phyloP scores from a whole-genome alignment of 2,113 vertebrate genomes.

The Mastomys natalensis region DNA sequence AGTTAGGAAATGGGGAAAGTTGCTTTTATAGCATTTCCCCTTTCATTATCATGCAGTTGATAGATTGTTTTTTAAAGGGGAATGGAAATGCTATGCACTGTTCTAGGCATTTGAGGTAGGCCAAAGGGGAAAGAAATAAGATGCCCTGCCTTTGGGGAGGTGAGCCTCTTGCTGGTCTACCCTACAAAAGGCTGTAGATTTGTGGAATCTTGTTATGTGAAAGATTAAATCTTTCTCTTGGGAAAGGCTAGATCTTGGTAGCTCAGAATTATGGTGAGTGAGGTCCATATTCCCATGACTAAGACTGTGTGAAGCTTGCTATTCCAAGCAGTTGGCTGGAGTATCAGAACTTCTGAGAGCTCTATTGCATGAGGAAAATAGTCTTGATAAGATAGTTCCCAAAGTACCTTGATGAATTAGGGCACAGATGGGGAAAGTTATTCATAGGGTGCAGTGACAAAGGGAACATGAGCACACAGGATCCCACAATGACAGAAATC shows the following conservation, averaged over 20 bases:
- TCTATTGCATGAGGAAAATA: background rate
- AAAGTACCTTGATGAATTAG: background rate
- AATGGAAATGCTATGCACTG: accelerated
- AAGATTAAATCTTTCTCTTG: background rate
- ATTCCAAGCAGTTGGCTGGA: background rate
- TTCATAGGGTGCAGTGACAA: background rate
- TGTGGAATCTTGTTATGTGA: background rate
- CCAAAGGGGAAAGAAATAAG: background rate
- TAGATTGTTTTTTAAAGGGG: background rate
- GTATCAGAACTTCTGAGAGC: background rate
- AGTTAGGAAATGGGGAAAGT: accelerated
- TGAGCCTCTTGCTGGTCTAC: background rate
- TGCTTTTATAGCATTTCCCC: background rate
- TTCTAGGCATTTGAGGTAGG: background rate
- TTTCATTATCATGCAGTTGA: background rate
- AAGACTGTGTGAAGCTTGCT: background rate
- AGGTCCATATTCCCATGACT: background rate
- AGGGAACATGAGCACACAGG: accelerated
- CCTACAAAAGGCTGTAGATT: background rate
- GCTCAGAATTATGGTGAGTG: background rate
- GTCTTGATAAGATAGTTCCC: background rate
- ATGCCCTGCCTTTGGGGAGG: accelerated
- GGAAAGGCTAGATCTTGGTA: background rate
- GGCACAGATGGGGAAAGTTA: too few relatives aligned
- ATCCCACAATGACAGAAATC: background rate